Base-by-base conservation (phyloP, 1,140 invertebrate genomes). In the Palaemon carinicauda region DNA sequence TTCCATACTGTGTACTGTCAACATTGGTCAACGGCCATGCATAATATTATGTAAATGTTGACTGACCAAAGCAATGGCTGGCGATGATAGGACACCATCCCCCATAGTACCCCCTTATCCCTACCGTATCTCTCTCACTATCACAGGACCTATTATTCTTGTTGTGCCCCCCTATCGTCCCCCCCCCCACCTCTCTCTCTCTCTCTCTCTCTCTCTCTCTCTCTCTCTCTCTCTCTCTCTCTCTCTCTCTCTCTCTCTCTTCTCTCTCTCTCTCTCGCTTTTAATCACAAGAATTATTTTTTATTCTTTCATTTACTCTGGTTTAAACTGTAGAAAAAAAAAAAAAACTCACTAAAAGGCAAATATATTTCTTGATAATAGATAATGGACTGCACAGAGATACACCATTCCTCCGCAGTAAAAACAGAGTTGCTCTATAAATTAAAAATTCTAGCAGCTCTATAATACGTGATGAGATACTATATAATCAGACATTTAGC, bases 31-130 rank as follows among this genome's bases (percentile, higher is more conserved):
- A 52, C 33, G 29, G 27, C 75, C 75, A 78, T 78, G 75, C 75
- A 78, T 78, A 78, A 53, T 27, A 78, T 78, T 78, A 78, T 78
- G 75, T 15, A 78, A 78, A 78, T 78, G 75, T 52, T 78, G 75
- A 78, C 75, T 78, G 51, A 78, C 75, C 51, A 52, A 78, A 51
- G 75, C 75, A 78, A 78, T 78, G 75, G 75, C 53, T 51, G 51
- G 75, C 15, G 75, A 27, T 78, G 75, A 78, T 78, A 78, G 51
- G 75, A 17, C n/a, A 15, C 65, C 17, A 14, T 69, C n/a, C 12
- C n/a, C 7, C 17, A 14, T 69, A 1, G 12, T 1, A n/a, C n/a
- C 9, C 65, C 29, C 24, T 69, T 31, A 12, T 17, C n/a, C 74
- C 27, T 15, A 27, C 15, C 15, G 2, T 77, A 21, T 27, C 51